These are phyloP conservation scores for Epinephelus awoara DNA, from an alignment of 2,797 vertebrate species.

Conservation along the genomic window DNA sequence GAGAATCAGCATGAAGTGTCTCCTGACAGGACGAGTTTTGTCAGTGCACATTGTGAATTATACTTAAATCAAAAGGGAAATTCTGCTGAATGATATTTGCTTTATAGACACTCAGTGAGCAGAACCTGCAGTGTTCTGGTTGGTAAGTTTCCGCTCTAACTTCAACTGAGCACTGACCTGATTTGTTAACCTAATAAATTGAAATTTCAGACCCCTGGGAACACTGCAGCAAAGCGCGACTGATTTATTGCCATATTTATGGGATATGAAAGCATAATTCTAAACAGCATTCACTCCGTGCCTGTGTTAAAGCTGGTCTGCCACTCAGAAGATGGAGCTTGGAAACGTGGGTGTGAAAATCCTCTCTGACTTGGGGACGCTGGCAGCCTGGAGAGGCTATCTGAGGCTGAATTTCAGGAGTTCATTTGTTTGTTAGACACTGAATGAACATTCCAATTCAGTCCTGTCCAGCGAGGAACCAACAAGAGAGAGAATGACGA, in stretches of 20 bases:
- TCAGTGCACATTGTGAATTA: conserved; percentile 15
- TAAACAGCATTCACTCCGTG: conserved; percentile 18
- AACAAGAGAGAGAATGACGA: neutral
- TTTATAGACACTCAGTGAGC: conserved; percentile 15
- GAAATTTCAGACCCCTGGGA: conserved; percentile 52
- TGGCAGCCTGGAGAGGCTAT: neutral
- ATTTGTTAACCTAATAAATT: conserved; percentile 65
- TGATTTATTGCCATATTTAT: conserved; percentile 64
- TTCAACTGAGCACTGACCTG: conserved; percentile 42
- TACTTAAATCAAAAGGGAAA: conserved; percentile 27
- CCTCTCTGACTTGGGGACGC: neutral
- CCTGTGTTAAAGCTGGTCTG: neutral
- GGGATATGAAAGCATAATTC: conserved; percentile 39
- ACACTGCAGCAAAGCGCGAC: conserved; percentile 30
- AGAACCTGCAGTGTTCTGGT: conserved; percentile 45
- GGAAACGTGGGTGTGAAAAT: conserved; percentile 17
- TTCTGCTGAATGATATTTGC: conserved; percentile 11
- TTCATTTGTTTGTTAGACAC: neutral
- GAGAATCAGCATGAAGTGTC: neutral
- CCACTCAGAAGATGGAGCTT: neutral
- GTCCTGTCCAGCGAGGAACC: neutral
- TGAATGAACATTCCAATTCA: neutral
- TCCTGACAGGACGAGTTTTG: conserved; percentile 12
- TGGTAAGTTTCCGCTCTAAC: conserved; percentile 24
- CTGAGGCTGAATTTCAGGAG: neutral